Conservation (phyloP, 2,113 vertebrate genomes). For the Pristiophorus japonicus region DNA sequence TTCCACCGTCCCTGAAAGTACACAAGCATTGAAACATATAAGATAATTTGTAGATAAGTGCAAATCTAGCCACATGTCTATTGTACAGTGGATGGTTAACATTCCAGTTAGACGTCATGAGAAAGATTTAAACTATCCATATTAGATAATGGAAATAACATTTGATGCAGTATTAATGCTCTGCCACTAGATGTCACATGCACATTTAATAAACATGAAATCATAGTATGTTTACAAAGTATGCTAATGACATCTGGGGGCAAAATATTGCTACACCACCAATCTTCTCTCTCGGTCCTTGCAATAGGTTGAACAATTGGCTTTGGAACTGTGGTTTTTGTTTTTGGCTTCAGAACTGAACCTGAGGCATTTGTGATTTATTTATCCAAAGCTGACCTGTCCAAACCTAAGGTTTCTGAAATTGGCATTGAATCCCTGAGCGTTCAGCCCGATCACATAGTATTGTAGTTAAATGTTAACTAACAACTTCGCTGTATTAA, state of each 20-base stretch:
- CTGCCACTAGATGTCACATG: conserved; percentile 14
- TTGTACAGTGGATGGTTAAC: background rate
- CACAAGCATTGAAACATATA: background rate
- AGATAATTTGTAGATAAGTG: background rate
- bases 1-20: background rate
- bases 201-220: background rate
- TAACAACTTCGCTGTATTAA: background rate
- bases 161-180: background rate
- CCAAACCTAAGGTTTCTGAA: background rate
- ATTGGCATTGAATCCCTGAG: background rate
- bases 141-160: background rate
- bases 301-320: background rate
- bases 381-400: background rate
- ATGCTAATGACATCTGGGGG: too few species aligned
- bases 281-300: background rate
- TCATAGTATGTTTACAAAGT: background rate
- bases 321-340: background rate
- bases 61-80: background rate
- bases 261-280: background rate
- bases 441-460: background rate
- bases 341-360: background rate
- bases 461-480: background rate
- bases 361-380: background rate
- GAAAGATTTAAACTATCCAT: background rate
- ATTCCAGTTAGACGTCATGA: background rate